Conservation (phyloP, 2,797 vertebrate species). For the Eremophila alpestris region DNA sequence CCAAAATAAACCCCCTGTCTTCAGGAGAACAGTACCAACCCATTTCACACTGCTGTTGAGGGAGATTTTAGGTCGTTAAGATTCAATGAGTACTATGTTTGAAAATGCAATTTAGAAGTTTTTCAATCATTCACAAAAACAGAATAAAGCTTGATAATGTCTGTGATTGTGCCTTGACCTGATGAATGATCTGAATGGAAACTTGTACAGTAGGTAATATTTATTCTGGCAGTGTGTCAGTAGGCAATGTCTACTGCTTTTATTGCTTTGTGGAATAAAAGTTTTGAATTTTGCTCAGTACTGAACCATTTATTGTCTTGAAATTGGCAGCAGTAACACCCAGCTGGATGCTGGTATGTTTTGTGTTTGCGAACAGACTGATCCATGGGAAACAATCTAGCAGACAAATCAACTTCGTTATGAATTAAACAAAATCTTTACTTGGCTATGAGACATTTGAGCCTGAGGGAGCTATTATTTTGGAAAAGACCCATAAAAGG, state of each 20-base stretch:
- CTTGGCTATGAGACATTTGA: conserved; percentile 14
- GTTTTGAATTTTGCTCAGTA: conserved; percentile 21
- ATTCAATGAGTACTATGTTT: not conserved
- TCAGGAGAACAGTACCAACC: not conserved
- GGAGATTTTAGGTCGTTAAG: not conserved
- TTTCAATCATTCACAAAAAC: not conserved
- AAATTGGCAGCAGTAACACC: conserved; percentile 46
- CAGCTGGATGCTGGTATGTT: conserved; percentile 40
- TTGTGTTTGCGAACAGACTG: not conserved
- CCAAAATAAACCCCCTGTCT: not conserved
- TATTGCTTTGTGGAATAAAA: conserved; percentile 41
- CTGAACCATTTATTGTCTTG: conserved; percentile 50
- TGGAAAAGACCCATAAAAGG: conserved; percentile 54
- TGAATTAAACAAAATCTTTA: conserved; percentile 47
- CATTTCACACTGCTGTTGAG: not conserved
- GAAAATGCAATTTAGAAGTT: not conserved
- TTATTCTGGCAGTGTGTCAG: conserved; percentile 44
- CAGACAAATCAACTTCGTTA: conserved; percentile 16
- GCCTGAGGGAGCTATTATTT: conserved; percentile 43
- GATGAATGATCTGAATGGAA: conserved; percentile 50
- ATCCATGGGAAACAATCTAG: conserved; percentile 53
- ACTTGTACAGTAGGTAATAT: conserved; percentile 41
- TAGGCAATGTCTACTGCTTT: conserved; percentile 31
- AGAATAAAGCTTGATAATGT: not conserved
- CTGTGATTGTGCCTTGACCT: not conserved